Evolutionary conservation across 2,797 vertebrate genomes (phyloP), one percentile per base, ranked within the genome.

Genomic region (Carapus acus): DNA sequence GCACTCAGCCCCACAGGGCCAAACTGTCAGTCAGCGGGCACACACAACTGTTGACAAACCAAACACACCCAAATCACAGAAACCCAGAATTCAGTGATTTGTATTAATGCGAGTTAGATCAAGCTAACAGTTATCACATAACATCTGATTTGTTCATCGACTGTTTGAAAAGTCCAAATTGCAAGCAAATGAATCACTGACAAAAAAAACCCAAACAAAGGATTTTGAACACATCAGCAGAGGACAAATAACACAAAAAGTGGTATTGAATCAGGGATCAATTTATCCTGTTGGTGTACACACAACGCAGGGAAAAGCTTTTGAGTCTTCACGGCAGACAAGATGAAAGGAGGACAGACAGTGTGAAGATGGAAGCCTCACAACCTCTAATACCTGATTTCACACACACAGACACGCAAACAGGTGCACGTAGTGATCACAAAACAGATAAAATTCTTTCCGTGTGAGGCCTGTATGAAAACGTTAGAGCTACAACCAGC

Each of bases 21-120:
- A 16, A 67, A 48, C 62, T 39, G 3, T 56, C 12, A 60, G 31
- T 54, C 16, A 37, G 43, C 53, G 70, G 38, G 58, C 40, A 33
- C 41, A 21, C n/a, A n/a, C n/a, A n/a, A n/a, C n/a, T n/a, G 37
- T 29, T 39, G 21, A 41, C 43, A 62, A 71, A 76, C 49, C 54
- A 60, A 65, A 66, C 55, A 63, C 53, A 58, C 54, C 62, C 78
- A 80, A 81, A 41, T 67, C 65, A 74, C 47, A 12, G 62, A 65
- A 57, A 46, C 39, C 52, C 65, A 74, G 66, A 68, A 49, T 56
- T 46, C 12, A 23, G 51, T 43, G 64, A 80, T 74, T 73, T 69
- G 55, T 53, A 63, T 73, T 62, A 58, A 71, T 69, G 41, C 34
- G 46, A 34, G 31, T 51, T 13, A 42, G 58, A 60, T 59, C 48